Evolutionary conservation across 2,113 vertebrate genomes (phyloP).

Genomic region (Aptenodytes patagonicus): DNA sequence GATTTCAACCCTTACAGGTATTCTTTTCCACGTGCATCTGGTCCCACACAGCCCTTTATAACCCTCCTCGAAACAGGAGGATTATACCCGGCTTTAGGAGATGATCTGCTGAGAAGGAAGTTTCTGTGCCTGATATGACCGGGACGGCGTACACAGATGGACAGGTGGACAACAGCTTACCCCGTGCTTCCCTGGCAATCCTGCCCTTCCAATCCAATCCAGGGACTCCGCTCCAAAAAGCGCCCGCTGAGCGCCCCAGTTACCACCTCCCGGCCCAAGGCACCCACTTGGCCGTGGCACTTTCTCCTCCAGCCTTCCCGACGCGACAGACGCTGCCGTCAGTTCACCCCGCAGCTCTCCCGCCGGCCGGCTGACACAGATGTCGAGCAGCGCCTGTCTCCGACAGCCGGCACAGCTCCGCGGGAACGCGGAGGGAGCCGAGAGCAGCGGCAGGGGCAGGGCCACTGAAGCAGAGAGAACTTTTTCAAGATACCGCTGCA

Average conservation of each 20-base stretch:
- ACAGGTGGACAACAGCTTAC: background rate
- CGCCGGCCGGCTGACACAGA: background rate
- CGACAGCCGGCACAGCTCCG: background rate
- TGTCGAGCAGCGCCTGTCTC: background rate
- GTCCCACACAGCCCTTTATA: background rate
- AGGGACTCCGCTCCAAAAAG: background rate
- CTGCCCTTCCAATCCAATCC: background rate
- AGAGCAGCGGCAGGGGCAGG: background rate
- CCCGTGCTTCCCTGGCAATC: background rate
- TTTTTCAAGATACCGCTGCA: accelerated
- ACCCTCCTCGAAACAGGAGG: background rate
- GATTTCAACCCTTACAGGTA: background rate
- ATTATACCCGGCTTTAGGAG: background rate
- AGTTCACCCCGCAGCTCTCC: background rate
- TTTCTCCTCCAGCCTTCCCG: background rate
- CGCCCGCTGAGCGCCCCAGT: background rate
- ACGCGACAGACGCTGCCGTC: background rate
- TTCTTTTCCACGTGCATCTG: background rate
- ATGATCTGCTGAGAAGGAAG: background rate
- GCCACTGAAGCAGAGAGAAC: background rate
- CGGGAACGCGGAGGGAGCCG: background rate
- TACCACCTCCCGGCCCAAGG: accelerated
- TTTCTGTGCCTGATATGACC: background rate
- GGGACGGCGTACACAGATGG: accelerated
- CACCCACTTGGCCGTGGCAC: background rate